phyloP scores from a whole-genome alignment of 2,797 vertebrate species.

The Champsocephalus esox region DNA sequence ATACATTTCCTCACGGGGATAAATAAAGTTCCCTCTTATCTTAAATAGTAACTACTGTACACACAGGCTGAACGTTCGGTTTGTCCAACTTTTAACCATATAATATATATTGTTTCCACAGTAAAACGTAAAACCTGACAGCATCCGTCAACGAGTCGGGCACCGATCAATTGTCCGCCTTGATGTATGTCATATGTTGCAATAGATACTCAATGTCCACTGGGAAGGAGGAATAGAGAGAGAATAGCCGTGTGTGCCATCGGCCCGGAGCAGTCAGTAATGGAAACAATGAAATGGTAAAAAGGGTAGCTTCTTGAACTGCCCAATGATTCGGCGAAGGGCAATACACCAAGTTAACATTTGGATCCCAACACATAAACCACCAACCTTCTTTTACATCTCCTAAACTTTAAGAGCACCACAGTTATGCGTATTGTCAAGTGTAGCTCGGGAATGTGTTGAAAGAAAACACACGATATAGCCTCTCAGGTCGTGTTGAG shows the following conservation, averaged over 20 bases:
- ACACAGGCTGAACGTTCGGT: neutral
- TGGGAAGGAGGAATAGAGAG: neutral
- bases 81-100: neutral
- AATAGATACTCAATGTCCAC: neutral
- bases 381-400: neutral
- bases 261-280: neutral
- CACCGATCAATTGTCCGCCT: neutral
- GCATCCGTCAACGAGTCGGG: no score
- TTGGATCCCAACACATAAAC: neutral
- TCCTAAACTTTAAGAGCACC: neutral
- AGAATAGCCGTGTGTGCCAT: neutral
- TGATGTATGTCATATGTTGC: neutral
- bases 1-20: no score
- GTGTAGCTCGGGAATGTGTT: no score
- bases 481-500: neutral
- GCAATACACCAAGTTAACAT: neutral
- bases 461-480: neutral
- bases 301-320: neutral
- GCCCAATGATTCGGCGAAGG: neutral
- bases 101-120: neutral
- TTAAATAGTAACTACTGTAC: constrained; percentile 1
- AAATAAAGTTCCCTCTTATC: neutral
- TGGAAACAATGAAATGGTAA: neutral
- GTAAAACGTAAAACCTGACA: neutral
- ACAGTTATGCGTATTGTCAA: no score